phyloP scores from a whole-genome alignment of 1,140 invertebrate genomes.

The Caenorhabditis remanei region DNA sequence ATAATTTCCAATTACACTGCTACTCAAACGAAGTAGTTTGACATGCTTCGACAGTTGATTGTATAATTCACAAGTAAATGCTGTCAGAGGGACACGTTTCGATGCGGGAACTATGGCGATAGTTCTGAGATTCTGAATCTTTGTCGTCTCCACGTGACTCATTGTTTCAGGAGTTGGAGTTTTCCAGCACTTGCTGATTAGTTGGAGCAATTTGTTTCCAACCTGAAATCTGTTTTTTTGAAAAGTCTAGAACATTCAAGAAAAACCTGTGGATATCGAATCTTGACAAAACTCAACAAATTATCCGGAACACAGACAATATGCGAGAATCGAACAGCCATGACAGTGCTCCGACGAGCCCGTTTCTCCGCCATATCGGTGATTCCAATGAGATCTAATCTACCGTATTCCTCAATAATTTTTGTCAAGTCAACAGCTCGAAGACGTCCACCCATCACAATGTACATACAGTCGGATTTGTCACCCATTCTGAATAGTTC shows the following conservation, averaged over 20 bases:
- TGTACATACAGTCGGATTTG: conserved; percentile 93
- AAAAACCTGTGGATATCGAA: conserved; percentile 90
- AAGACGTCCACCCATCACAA: conserved; percentile 94
- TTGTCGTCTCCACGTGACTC: conserved; percentile 64
- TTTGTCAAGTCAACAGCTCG: conserved; percentile 97
- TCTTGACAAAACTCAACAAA: conserved; percentile 95
- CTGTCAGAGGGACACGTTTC: conserved; percentile 92
- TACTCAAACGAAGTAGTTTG: conserved; percentile 72
- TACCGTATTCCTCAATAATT: conserved; percentile 95
- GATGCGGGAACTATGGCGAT: conserved; percentile 94
- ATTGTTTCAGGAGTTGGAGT: conserved; percentile 67
- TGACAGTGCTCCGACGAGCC: conserved; percentile 92
- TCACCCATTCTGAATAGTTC: conserved; percentile 91
- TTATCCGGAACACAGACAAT: conserved; percentile 96
- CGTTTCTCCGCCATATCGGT: conserved; percentile 96
- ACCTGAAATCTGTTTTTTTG: conserved; percentile 82
- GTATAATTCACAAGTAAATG: conserved; percentile 96
- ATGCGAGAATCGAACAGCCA: conserved; percentile 88
- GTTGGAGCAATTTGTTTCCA: conserved; percentile 75
- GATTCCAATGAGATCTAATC: conserved; percentile 96
- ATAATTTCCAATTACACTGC: conserved; percentile 67
- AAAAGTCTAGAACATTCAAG: conserved; percentile 82
- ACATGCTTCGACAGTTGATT: conserved; percentile 92
- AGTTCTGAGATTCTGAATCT: conserved; percentile 89
- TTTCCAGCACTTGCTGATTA: conserved; percentile 76